Conservation (phyloP, 2,888 invertebrate species). For the Rhagonycha fulva region DNA sequence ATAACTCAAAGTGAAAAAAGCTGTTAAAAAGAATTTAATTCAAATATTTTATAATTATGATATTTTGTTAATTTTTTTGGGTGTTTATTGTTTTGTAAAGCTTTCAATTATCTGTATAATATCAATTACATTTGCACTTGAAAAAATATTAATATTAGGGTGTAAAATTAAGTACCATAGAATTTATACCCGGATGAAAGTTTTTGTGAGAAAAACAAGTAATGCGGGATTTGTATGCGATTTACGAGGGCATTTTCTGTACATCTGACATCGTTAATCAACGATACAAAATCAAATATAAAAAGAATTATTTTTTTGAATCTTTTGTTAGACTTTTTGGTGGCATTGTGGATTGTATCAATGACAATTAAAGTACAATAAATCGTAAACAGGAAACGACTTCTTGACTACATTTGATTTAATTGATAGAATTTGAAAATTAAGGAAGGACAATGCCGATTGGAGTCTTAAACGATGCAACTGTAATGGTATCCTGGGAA, state of each 20-base stretch:
- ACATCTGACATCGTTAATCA: constrained; percentile 42
- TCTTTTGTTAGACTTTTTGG: constrained; percentile 29
- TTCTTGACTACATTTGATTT: constrained; percentile 35
- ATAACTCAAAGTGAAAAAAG: too few relatives aligned
- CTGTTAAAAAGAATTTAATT: too few relatives aligned
- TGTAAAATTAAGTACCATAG: constrained; percentile 38
- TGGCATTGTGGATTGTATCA: constrained; percentile 33
- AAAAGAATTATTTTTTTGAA: constrained; percentile 35
- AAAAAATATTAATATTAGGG: constrained; percentile 32
- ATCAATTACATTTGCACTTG: constrained; percentile 1
- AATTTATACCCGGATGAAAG: constrained; percentile 37
- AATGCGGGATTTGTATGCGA: constrained; percentile 42
- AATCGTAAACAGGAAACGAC: constrained; percentile 42
- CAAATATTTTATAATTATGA: background rate
- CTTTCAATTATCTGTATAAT: background rate
- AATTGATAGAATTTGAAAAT: constrained; percentile 11
- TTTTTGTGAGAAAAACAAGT: constrained; percentile 45
- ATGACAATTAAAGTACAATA: constrained; percentile 43
- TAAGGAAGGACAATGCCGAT: background rate
- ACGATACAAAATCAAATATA: constrained; percentile 36
- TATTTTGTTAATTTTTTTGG: background rate
- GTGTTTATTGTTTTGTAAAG: background rate
- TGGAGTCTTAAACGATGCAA: background rate
- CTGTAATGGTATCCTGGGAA: background rate
- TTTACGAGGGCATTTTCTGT: constrained; percentile 46